phyloP scores from a whole-genome alignment of 2,888 invertebrate species.

The Zele albiditarsus region DNA sequence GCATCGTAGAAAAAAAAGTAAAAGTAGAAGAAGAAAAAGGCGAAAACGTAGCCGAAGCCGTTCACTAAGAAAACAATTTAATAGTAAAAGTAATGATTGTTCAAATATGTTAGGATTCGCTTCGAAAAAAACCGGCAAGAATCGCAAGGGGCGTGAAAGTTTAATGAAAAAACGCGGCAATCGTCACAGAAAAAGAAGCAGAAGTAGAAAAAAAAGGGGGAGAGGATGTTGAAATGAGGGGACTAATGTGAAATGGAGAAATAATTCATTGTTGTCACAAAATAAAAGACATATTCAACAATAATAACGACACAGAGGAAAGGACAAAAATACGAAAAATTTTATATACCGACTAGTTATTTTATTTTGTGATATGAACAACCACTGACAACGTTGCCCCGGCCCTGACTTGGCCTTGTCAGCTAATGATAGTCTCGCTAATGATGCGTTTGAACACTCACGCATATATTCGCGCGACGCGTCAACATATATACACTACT shows the following conservation, averaged over 20 bases:
- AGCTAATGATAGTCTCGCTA: constrained; percentile 72
- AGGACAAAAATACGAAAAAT: neutral
- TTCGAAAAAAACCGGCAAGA: neutral
- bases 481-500: constrained; percentile 46
- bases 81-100: neutral
- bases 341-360: neutral
- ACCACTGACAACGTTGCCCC: constrained; percentile 47
- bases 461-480: constrained; percentile 48
- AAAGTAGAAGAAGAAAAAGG: constrained; percentile 24
- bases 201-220: neutral
- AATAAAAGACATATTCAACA: neutral
- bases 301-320: neutral
- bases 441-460: constrained; percentile 67
- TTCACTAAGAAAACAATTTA: constrained; percentile 12
- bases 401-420: constrained; percentile 69
- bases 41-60: constrained; percentile 39
- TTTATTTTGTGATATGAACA: constrained; percentile 22
- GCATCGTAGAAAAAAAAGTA: constrained; percentile 31
- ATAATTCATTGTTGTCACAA: too few relatives aligned
- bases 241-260: too few relatives aligned
- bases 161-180: neutral
- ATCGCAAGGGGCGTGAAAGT: too few relatives aligned
- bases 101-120: neutral
- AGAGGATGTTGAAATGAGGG: neutral
- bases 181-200: neutral